Conservation (phyloP, 2,888 invertebrate species). For the Erannis defoliaria region DNA sequence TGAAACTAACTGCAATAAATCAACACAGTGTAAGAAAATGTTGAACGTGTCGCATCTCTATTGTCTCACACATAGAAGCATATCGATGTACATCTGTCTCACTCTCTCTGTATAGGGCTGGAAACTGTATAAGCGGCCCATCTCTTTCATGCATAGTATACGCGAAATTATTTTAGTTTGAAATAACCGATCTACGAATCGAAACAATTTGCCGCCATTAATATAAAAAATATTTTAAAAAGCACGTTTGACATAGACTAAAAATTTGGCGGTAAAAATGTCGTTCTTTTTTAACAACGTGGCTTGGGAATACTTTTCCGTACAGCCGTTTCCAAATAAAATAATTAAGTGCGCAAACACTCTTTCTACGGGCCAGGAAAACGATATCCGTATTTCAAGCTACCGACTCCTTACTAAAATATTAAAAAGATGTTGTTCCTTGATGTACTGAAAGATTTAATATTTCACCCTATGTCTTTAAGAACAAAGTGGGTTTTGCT, state of each 20-base stretch:
- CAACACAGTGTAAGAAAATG: conserved; percentile 33
- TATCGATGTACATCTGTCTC: conserved; percentile 54
- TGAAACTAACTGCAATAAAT: conserved; percentile 16
- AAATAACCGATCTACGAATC: neutral
- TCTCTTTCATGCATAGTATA: conserved; percentile 51
- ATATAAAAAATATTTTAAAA: conserved; percentile 9
- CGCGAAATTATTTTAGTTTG: conserved; percentile 48
- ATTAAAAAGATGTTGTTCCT: conserved; percentile 72
- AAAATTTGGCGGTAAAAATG: conserved; percentile 25
- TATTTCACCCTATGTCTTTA: conserved; percentile 49
- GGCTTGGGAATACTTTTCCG: conserved; percentile 22
- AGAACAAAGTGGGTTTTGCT: conserved; percentile 53
- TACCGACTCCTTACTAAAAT: conserved; percentile 65
- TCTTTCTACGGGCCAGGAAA: conserved; percentile 46
- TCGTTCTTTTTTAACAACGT: conserved; percentile 34
- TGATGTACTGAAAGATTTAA: conserved; percentile 46
- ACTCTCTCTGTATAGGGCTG: conserved; percentile 43
- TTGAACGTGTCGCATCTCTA: conserved; percentile 52
- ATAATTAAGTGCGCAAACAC: conserved; percentile 56
- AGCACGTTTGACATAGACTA: conserved; percentile 16
- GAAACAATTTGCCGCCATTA: neutral
- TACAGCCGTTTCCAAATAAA: conserved; percentile 38
- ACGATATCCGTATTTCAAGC: conserved; percentile 68
- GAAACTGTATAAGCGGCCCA: conserved; percentile 21
- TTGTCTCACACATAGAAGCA: conserved; percentile 56